These are phyloP conservation scores for Mus spretus DNA, from an alignment of 2,797 vertebrate species.

Conservation along the genomic window DNA sequence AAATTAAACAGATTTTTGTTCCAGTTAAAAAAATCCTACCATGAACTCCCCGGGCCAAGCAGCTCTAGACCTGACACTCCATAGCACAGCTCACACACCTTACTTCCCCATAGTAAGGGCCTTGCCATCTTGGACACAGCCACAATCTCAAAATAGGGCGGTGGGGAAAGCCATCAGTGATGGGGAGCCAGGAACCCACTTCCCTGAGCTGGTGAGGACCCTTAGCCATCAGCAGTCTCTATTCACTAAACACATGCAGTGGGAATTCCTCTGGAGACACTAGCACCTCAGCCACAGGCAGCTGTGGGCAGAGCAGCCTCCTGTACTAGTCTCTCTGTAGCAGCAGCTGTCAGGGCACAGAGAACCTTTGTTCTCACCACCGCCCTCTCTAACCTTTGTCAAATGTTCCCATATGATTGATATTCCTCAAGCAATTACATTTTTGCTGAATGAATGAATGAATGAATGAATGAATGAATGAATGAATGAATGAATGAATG, in stretches of 20 bases:
- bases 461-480: neutral
- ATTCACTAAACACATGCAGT: constrained; percentile 35
- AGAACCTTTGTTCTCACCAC: constrained; percentile 82
- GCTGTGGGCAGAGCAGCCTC: constrained; percentile 74
- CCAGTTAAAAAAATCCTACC: neutral
- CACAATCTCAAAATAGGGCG: constrained; percentile 20
- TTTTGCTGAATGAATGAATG: neutral
- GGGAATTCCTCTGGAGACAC: constrained; percentile 75
- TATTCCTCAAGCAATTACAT: constrained; percentile 21
- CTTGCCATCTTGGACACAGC: neutral
- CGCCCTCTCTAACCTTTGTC: constrained; percentile 65
- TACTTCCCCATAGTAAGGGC: neutral
- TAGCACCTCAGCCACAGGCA: constrained; percentile 66
- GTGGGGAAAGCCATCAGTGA: neutral
- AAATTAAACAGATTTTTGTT: neutral
- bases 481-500: neutral
- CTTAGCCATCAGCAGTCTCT: constrained; percentile 29
- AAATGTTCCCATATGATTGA: constrained; percentile 61
- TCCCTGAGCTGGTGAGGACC: constrained; percentile 34
- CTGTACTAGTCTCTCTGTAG: constrained; percentile 57
- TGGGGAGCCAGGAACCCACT: neutral
- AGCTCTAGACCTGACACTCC: neutral
- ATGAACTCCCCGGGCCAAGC: neutral
- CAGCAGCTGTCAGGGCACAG: constrained; percentile 83
- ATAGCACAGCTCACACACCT: neutral